Conservation (phyloP, 2,888 invertebrate species). For the Hecatera dysodea region DNA sequence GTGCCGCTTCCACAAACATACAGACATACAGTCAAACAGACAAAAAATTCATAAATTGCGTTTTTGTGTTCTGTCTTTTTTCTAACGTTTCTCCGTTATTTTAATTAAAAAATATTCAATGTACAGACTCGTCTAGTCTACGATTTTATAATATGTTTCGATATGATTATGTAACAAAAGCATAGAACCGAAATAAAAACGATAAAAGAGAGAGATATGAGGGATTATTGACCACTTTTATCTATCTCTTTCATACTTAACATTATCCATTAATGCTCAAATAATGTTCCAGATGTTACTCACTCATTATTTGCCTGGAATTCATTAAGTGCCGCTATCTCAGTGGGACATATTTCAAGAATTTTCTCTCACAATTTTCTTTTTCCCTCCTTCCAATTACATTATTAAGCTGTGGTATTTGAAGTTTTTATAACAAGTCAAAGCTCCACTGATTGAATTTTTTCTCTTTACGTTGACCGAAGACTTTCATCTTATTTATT, state of each 20-base stretch:
- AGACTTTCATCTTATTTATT: conserved; percentile 29
- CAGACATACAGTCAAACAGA: no score
- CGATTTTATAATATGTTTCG: no score
- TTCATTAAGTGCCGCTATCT: conserved; percentile 45
- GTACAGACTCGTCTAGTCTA: no score
- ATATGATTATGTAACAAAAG: no score
- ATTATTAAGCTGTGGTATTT: conserved; percentile 59
- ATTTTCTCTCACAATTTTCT: conserved; percentile 39
- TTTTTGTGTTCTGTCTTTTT: no score
- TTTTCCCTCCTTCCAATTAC: conserved; percentile 51
- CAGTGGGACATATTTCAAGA: conserved; percentile 35
- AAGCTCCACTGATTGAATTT: conserved; percentile 57
- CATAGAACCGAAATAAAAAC: no score
- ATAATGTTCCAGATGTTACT: conserved; percentile 25
- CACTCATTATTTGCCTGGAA: conserved; percentile 32
- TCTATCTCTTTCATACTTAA: neutral
- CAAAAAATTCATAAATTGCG: no score
- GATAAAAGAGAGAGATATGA: no score
- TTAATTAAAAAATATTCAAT: no score
- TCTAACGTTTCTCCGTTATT: no score
- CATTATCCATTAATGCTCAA: conserved; percentile 5
- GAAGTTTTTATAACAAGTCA: conserved; percentile 59
- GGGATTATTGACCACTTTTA: no score
- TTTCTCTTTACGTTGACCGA: conserved; percentile 17
- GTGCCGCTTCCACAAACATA: no score